Conservation (phyloP, 2,888 invertebrate genomes). For the Rotaria sp. region DNA sequence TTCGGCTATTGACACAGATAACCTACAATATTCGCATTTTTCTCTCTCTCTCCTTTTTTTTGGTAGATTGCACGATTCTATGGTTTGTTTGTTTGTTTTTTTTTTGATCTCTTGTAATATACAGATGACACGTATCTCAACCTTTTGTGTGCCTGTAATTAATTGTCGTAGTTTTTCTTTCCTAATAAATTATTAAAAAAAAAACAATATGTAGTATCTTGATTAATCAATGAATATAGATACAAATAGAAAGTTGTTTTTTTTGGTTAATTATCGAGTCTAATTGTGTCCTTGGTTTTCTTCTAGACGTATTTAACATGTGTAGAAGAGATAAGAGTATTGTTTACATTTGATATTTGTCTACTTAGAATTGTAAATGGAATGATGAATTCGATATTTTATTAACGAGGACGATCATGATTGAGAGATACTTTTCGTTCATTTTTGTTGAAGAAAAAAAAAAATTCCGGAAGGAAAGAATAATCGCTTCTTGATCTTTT, state of each 20-base stretch:
- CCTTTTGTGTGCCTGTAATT: background rate
- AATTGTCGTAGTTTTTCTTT: constrained; percentile 6
- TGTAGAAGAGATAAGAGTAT: background rate
- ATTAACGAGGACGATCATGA: background rate
- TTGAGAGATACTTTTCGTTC: background rate
- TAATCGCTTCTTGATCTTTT: no score
- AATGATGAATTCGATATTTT: background rate
- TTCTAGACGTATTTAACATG: background rate
- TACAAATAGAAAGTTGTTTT: background rate
- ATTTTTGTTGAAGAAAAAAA: background rate
- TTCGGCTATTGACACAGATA: constrained; percentile 1
- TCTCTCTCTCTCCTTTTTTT: background rate
- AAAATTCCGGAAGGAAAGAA: background rate
- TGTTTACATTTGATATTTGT: background rate
- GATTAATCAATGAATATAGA: background rate
- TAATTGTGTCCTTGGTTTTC: background rate
- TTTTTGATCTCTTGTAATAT: background rate
- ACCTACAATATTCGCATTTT: background rate
- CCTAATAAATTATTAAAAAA: constrained; percentile 9
- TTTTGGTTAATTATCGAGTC: background rate
- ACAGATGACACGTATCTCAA: background rate
- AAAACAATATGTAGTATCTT: background rate
- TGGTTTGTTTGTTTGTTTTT: background rate
- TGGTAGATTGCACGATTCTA: background rate
- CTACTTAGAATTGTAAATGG: background rate